Evolutionary conservation across 2,113 vertebrate genomes (phyloP).

Genomic region (Silurus asotus): DNA sequence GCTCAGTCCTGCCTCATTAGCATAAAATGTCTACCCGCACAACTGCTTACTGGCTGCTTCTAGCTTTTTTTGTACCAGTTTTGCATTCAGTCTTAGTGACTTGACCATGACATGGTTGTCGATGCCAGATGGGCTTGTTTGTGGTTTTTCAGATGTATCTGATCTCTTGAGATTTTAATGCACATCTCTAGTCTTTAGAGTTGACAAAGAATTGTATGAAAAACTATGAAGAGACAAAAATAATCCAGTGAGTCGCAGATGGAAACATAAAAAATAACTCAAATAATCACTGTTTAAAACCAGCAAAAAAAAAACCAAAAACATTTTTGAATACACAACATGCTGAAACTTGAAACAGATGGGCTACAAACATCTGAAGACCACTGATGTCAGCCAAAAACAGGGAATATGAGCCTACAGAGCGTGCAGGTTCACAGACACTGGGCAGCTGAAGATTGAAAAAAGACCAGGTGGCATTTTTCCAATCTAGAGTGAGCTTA

Average conservation of each 20-base stretch:
- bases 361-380: background rate
- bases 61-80: background rate
- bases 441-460: background rate
- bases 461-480: background rate
- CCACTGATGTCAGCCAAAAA: background rate
- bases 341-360: background rate
- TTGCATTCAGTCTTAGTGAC: background rate
- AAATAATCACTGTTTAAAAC: background rate
- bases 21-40: background rate
- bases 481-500: background rate
- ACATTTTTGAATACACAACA: background rate
- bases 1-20: background rate
- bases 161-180: background rate
- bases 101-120: background rate
- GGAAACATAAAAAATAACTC: background rate
- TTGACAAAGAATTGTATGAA: background rate
- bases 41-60: background rate
- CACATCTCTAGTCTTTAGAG: background rate
- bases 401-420: background rate
- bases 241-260: background rate
- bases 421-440: background rate
- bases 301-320: background rate
- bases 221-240: background rate
- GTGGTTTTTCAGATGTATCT: background rate
- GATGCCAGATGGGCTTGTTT: background rate